phyloP scores from a whole-genome alignment of 2,113 vertebrate genomes.

The Australoheros scitulus region DNA sequence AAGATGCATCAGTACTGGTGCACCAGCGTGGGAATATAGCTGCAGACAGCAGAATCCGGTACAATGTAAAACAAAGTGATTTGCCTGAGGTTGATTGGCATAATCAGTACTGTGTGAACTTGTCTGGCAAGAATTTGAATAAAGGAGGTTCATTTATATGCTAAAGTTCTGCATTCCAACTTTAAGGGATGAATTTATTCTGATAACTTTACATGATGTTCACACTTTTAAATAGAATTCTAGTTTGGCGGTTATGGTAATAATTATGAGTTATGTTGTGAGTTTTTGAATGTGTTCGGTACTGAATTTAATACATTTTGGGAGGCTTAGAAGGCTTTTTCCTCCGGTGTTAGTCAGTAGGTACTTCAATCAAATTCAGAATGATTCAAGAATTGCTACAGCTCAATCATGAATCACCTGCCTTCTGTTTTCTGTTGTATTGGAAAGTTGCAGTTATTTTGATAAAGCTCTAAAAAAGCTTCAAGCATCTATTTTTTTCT shows the following conservation, averaged over 20 bases:
- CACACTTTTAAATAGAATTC: not conserved
- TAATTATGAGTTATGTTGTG: not conserved
- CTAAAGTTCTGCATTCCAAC: not conserved
- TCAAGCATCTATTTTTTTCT: not conserved
- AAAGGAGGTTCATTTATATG: constrained; percentile 1
- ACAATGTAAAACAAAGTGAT: constrained; percentile 3
- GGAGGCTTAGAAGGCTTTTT: not conserved
- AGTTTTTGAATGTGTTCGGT: not conserved
- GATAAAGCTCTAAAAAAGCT: not conserved
- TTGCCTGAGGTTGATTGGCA: not conserved
- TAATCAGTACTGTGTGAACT: constrained; percentile 8
- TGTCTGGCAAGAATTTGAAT: constrained; percentile 1
- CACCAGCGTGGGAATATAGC: not conserved
- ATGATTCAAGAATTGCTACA: not conserved
- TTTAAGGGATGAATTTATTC: constrained; percentile 3
- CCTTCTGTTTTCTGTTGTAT: not conserved
- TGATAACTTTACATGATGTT: not conserved
- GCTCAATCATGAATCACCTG: not conserved
- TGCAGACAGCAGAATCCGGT: not conserved
- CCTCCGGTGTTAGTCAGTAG: not conserved
- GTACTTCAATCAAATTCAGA: not conserved
- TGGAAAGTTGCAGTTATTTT: not conserved
- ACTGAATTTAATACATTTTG: not conserved
- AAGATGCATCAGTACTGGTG: not conserved
- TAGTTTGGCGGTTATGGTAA: not conserved